phyloP scores from a whole-genome alignment of 2,888 invertebrate species.

The Agrochola litura region DNA sequence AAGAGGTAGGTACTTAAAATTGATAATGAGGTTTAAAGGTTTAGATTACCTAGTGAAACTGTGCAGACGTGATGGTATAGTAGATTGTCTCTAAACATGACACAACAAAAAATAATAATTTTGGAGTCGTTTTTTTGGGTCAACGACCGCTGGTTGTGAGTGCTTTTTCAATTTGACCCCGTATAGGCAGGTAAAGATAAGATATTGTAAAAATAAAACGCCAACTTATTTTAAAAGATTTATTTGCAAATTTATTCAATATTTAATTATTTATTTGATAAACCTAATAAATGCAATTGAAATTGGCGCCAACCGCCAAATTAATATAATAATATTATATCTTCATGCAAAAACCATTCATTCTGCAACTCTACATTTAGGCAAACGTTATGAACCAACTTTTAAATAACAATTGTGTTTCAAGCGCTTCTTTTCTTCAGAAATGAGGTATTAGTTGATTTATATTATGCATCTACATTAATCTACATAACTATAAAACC shows the following conservation, averaged over 20 bases:
- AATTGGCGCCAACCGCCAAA: constrained; percentile 19
- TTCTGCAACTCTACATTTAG: constrained; percentile 4
- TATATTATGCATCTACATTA: neutral
- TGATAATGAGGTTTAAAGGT: too few relatives aligned
- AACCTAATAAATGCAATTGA: constrained; percentile 33
- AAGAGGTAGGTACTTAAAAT: too few relatives aligned
- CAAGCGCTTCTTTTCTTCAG: neutral
- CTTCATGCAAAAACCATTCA: constrained; percentile 12
- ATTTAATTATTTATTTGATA: constrained; percentile 8
- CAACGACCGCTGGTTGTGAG: too few relatives aligned
- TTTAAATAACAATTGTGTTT: neutral
- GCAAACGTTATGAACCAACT: neutral
- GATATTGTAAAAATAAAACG: constrained; percentile 1
- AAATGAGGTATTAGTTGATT: neutral
- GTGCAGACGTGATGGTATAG: too few relatives aligned
- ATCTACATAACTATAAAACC: neutral
- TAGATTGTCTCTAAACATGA: too few relatives aligned
- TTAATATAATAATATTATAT: neutral
- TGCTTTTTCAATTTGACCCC: neutral
- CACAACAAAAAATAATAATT: too few relatives aligned
- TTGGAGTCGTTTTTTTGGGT: too few relatives aligned
- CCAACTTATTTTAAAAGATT: constrained; percentile 20
- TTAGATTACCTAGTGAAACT: too few relatives aligned
- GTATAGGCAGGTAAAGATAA: neutral
- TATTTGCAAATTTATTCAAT: constrained; percentile 36